Conservation (phyloP, 2,113 vertebrate species). For the Paracyprichromis sp. region DNA sequence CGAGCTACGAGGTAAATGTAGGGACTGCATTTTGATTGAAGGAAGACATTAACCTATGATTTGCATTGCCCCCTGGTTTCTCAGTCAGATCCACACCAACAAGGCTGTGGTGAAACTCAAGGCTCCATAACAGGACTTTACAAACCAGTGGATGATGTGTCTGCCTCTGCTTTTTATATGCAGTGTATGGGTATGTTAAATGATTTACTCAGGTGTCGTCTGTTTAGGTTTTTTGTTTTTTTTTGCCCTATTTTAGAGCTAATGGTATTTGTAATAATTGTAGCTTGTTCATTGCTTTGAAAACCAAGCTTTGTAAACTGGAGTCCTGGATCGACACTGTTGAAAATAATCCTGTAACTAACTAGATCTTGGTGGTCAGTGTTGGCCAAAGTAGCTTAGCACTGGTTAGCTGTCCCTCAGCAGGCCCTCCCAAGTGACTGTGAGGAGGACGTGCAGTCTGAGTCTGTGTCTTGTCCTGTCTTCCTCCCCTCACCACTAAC, state of each 20-base stretch:
- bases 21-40: background rate
- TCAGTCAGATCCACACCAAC: background rate
- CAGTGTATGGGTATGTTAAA: background rate
- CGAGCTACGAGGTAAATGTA: background rate
- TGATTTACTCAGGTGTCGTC: background rate
- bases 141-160: background rate
- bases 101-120: background rate
- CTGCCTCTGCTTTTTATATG: background rate
- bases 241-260: background rate
- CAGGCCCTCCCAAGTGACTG: background rate
- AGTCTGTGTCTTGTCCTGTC: background rate
- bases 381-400: background rate
- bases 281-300: background rate
- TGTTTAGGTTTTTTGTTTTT: rapidly evolving
- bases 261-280: background rate
- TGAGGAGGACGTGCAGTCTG: background rate
- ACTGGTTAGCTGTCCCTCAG: background rate
- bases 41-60: background rate
- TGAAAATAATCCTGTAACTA: background rate
- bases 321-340: background rate
- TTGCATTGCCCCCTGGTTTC: background rate
- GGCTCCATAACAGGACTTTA: background rate
- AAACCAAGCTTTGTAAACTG: background rate
- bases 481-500: background rate
- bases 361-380: background rate